Conservation (phyloP, 1,140 invertebrate species). For the Zaprionus capensis region DNA sequence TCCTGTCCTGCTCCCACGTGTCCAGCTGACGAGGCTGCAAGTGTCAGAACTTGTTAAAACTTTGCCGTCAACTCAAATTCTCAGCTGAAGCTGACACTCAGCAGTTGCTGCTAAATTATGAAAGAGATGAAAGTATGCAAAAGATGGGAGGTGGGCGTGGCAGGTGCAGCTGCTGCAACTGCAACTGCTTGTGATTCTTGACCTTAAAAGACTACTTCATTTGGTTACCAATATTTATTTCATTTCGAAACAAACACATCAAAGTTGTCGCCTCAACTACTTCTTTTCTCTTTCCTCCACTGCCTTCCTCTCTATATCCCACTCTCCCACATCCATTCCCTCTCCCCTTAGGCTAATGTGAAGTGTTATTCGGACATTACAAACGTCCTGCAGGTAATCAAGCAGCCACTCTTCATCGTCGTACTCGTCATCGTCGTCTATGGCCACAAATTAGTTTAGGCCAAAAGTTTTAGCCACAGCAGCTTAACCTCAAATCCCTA, state of each 20-base stretch:
- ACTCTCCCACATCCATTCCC: background rate
- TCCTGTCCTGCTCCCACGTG: background rate
- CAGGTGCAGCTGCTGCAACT: background rate
- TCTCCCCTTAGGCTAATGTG: conserved; percentile 57
- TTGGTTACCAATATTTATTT: conserved; percentile 29
- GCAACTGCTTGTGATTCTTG: background rate
- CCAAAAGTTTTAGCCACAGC: conserved; percentile 80
- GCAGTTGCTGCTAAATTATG: conserved; percentile 64
- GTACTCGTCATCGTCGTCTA: conserved; percentile 46
- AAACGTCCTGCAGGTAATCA: conserved; percentile 31
- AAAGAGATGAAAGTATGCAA: conserved; percentile 6
- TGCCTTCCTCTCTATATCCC: background rate
- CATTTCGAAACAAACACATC: conserved; percentile 54
- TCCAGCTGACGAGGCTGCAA: conserved; percentile 56
- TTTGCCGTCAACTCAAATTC: conserved; percentile 72
- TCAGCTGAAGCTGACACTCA: conserved; percentile 14
- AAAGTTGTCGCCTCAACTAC: conserved; percentile 1
- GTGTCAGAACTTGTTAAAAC: conserved; percentile 82
- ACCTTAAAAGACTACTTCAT: conserved; percentile 61
- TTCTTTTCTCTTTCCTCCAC: background rate
- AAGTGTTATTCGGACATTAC: conserved; percentile 74
- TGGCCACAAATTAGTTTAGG: conserved; percentile 75
- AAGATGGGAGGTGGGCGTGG: background rate
- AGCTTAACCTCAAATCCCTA: conserved; percentile 78
- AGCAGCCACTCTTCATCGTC: conserved; percentile 59